Base-by-base conservation (phyloP, 1,140 invertebrate species). In the Dufourea novaeangliae region DNA sequence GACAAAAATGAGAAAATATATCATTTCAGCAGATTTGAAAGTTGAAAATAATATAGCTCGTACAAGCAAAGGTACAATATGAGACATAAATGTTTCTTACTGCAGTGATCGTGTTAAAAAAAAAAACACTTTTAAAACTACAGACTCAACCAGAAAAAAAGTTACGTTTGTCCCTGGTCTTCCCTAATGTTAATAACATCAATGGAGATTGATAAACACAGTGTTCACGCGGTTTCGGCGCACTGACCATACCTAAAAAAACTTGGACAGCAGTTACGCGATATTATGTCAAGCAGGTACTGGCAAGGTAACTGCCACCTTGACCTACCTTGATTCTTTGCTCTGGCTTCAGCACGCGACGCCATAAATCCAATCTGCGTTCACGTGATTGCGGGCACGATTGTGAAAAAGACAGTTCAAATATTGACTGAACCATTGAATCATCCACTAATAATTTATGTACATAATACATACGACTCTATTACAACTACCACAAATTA, bases 311-410 rank as follows among this genome's bases (percentile, higher is more conserved):
- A 87, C 57, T 78, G 57, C 86, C 78, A 90, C 88, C 90, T 92
- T 92, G 90, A 90, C 90, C 91, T 86, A 90, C 81, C 88, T 83
- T 78, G 75, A 81, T 81, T 87, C 17, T 71, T 82, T 79, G 57
- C 77, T 78, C 70, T 84, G 90, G 90, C 90, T 91, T 91, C 90
- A 76, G 82, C 72, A 39, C n/a, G 67, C 79, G 66, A 83, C 86
- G 83, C 83, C 78, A 80, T 50, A 79, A 88, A 88, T 87, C 80
- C 82, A 76, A 84, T 79, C 32, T 72, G 39, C 61, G 27, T 12
- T 11, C 7, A 17, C 39, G 25, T 50, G 52, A 37, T 56, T 57
- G 14, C 0, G 27, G 41, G 29, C 17, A 44, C 34, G 52, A 52
- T n/a, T 39, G 14, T 46, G 29, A 62, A 70, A 76, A 46, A 37